phyloP scores from a whole-genome alignment of 2,888 invertebrate genomes.

The Arge pagana region DNA sequence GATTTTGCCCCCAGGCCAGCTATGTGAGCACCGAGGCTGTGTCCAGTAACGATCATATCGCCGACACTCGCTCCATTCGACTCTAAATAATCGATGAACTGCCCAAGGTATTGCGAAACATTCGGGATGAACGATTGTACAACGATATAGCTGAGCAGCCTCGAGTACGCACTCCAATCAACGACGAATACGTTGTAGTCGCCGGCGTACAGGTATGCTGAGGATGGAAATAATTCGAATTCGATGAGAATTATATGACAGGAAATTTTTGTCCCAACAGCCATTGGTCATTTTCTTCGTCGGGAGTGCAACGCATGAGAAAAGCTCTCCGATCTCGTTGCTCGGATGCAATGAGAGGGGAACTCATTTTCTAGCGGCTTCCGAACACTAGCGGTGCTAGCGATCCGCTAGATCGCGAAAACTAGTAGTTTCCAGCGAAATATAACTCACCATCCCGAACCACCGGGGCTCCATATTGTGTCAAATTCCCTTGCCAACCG shows the following conservation, averaged over 20 bases:
- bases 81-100: constrained; percentile 4
- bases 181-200: constrained; percentile 39
- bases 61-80: not conserved
- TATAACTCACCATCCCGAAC: constrained; percentile 43
- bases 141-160: constrained; percentile 46
- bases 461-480: constrained; percentile 34
- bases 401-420: no score
- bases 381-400: no score
- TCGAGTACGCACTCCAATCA: constrained; percentile 51
- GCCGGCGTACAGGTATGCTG: not conserved
- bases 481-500: constrained; percentile 52
- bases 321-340: no score
- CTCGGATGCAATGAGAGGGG: no score
- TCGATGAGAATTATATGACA: no score
- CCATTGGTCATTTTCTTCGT: no score
- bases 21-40: constrained; percentile 4
- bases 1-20: not conserved
- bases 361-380: no score
- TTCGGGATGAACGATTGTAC: constrained; percentile 45
- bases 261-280: no score
- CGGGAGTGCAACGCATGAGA: no score
- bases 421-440: no score
- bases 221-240: not conserved
- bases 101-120: constrained; percentile 33
- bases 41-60: not conserved